A percentile compares a stretch with the other conserved stretches of the same genome.
Conservation (phyloP, 2,797 vertebrate species). For the Siniperca obscura region DNA sequence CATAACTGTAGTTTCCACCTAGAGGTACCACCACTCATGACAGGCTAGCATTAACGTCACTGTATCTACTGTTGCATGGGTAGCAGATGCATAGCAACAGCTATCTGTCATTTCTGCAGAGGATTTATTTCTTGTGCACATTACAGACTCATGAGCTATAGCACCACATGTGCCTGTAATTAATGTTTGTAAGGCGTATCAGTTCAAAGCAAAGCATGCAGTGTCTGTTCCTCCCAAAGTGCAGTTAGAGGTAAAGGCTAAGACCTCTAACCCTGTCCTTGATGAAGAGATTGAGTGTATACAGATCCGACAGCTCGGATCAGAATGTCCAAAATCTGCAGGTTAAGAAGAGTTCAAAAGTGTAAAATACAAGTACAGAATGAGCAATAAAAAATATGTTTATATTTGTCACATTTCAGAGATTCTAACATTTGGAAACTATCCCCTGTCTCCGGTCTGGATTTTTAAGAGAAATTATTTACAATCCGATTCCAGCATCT, state of each 20-base stretch:
- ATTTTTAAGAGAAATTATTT: slow-evolving; percentile 51
- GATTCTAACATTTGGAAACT: slow-evolving; percentile 48
- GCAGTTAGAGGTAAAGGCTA: slow-evolving; percentile 54
- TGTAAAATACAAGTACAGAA: slow-evolving; percentile 36
- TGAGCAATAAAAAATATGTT: slow-evolving; percentile 26
- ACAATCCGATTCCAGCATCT: slow-evolving; percentile 40
- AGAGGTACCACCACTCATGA: slow-evolving; percentile 3
- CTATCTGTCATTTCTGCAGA: slow-evolving; percentile 40
- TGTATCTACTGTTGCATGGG: slow-evolving; percentile 18
- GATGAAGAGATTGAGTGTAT: slow-evolving; percentile 48
- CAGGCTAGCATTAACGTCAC: slow-evolving; percentile 15
- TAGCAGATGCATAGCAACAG: slow-evolving; percentile 47
- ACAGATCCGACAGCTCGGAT: slow-evolving; percentile 52
- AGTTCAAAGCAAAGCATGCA: slow-evolving; percentile 61
- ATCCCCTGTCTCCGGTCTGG: slow-evolving; percentile 7
- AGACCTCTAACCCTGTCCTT: slow-evolving; percentile 52
- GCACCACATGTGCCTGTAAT: slow-evolving; percentile 63
- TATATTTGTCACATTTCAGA: slow-evolving; percentile 36
- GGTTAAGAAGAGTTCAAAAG: slow-evolving; percentile 59
- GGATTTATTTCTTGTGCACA: slow-evolving; percentile 47
- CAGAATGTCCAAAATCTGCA: slow-evolving; percentile 45
- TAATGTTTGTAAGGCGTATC: slow-evolving; percentile 51
- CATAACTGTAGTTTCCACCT: neutral
- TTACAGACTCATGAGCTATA: slow-evolving; percentile 41
- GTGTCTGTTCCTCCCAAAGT: slow-evolving; percentile 50